phyloP scores from a whole-genome alignment of 2,797 vertebrate genomes.

The Gadopsis bispinosus region DNA sequence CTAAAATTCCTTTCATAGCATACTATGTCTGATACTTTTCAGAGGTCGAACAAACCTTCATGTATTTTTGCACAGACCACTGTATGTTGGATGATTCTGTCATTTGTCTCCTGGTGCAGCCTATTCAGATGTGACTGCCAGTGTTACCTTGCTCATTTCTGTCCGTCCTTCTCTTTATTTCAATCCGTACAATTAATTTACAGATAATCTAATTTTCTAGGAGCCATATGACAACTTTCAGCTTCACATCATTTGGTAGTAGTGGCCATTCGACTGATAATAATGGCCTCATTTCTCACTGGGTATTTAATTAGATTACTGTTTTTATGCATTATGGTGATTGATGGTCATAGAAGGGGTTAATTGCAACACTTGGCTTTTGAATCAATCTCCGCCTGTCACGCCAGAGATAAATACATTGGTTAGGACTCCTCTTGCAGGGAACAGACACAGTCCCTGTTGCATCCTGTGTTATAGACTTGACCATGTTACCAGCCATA shows the following conservation, averaged over 20 bases:
- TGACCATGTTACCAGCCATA: slow-evolving; percentile 42
- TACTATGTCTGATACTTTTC: background rate
- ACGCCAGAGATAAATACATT: slow-evolving; percentile 58
- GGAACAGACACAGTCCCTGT: slow-evolving; percentile 21
- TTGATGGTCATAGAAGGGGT: slow-evolving; percentile 68
- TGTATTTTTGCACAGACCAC: background rate
- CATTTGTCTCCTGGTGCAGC: background rate
- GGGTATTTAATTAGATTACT: slow-evolving; percentile 69
- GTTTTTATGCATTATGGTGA: slow-evolving; percentile 63
- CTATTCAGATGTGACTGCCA: background rate
- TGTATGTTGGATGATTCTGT: background rate
- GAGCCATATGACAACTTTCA: slow-evolving; percentile 24
- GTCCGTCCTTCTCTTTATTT: background rate
- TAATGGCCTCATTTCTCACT: slow-evolving; percentile 53
- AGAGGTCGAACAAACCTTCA: background rate
- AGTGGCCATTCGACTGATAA: slow-evolving; percentile 54
- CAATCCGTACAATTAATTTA: slow-evolving; percentile 30
- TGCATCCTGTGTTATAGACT: slow-evolving; percentile 42
- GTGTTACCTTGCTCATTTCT: background rate
- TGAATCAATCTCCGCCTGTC: slow-evolving; percentile 58
- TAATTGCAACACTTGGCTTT: slow-evolving; percentile 72
- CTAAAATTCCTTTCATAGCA: background rate
- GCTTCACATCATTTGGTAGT: slow-evolving; percentile 44
- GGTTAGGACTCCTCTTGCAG: slow-evolving; percentile 16
- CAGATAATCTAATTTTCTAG: slow-evolving; percentile 34